Evolutionary conservation across 2,797 vertebrate species (phyloP).

Genomic region (Peromyscus aztecus): DNA sequence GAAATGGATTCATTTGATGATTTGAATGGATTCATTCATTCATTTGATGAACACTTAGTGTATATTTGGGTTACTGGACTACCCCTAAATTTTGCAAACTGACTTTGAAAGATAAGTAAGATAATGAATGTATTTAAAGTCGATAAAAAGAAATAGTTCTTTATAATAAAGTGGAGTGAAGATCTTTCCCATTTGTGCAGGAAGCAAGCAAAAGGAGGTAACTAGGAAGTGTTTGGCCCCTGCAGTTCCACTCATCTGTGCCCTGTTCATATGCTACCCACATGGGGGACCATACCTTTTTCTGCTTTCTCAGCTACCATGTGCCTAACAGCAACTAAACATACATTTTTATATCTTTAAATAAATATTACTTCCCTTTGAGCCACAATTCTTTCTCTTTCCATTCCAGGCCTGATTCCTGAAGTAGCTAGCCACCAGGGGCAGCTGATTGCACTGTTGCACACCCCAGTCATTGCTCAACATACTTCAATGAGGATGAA

Average conservation of each 20-base stretch:
- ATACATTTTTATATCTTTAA: neutral
- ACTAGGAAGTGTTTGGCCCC: neutral
- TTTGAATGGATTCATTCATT: too few species aligned
- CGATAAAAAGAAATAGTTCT: neutral
- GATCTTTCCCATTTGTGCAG: fast-evolving
- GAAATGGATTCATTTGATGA: neutral
- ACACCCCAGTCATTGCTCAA: neutral
- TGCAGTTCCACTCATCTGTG: neutral
- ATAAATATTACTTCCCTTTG: neutral
- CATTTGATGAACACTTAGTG: neutral
- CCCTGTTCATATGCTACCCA: neutral
- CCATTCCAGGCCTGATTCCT: neutral
- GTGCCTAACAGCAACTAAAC: neutral
- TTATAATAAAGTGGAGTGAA: neutral
- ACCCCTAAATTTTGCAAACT: neutral
- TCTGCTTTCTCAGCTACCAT: neutral
- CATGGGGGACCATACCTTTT: neutral
- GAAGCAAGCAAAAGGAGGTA: neutral
- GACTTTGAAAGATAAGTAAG: neutral
- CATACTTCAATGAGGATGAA: neutral
- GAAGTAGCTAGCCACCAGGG: neutral
- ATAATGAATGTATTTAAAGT: neutral
- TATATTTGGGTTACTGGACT: neutral
- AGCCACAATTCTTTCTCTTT: neutral
- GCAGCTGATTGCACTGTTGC: too few species aligned